These are phyloP conservation scores for Chaetops frenatus DNA, from an alignment of 2,113 vertebrate genomes.

Conservation along the genomic window DNA sequence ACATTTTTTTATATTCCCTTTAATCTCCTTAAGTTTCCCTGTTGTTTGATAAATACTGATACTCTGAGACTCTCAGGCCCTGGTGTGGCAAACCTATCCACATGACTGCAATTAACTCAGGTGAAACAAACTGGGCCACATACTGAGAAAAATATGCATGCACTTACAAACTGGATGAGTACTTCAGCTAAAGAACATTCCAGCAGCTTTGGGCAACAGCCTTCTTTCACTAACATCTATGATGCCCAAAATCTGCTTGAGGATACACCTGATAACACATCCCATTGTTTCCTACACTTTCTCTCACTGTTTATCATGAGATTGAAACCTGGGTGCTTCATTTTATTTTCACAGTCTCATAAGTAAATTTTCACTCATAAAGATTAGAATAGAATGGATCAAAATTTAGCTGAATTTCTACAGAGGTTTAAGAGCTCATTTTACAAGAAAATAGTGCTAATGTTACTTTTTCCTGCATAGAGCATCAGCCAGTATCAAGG, in stretches of 20 bases:
- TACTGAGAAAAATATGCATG: neutral
- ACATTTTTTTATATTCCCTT: neutral
- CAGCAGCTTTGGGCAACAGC: neutral
- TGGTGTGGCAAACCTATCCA: neutral
- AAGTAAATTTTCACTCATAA: neutral
- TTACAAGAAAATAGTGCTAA: neutral
- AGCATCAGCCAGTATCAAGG: neutral
- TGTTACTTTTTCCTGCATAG: neutral
- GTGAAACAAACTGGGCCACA: slow-evolving; percentile 23
- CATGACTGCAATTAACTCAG: neutral
- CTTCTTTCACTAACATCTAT: neutral
- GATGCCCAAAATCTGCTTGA: neutral
- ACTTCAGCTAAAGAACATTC: neutral
- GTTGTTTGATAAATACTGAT: neutral
- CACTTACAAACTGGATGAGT: neutral
- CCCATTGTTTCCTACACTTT: neutral
- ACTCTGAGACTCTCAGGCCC: neutral
- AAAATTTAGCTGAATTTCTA: neutral
- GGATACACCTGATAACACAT: neutral
- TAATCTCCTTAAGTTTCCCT: neutral
- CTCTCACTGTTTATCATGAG: neutral
- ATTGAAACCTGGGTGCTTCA: neutral
- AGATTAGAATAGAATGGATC: neutral
- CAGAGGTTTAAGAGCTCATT: neutral
- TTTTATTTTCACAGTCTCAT: neutral